Evolutionary conservation across 2,888 invertebrate genomes (phyloP).

Genomic region (Lycaena phlaeas): DNA sequence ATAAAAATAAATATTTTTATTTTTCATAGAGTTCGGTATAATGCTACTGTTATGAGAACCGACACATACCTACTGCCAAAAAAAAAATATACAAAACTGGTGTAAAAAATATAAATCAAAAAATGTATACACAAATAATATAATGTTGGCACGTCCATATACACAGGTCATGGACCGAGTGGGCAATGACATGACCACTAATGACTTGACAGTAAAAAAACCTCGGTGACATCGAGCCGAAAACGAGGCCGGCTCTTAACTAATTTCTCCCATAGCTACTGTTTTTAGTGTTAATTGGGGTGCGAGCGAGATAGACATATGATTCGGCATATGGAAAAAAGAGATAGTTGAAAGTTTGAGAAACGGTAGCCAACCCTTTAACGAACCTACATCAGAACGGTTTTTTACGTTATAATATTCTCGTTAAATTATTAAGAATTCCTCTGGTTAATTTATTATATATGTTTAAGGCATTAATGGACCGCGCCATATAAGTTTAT

Average conservation of each 20-base stretch:
- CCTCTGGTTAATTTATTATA: neutral
- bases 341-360: neutral
- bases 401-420: neutral
- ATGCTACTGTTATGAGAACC: too few relatives aligned
- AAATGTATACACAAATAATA: too few relatives aligned
- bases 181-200: neutral
- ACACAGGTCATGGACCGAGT: neutral
- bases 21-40: too few relatives aligned
- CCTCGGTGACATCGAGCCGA: conserved; percentile 44
- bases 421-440: conserved; percentile 6
- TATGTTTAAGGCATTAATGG: too few relatives aligned
- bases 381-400: conserved; percentile 25
- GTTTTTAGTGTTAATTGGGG: conserved; percentile 63
- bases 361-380: conserved; percentile 41
- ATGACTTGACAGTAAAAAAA: conserved; percentile 10
- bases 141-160: neutral
- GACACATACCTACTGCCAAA: too few relatives aligned
- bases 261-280: conserved; percentile 67
- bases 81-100: too few relatives aligned
- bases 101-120: too few relatives aligned
- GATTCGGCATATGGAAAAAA: neutral
- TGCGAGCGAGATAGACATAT: conserved; percentile 31
- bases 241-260: conserved; percentile 53
- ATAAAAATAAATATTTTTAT: too few relatives aligned
- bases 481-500: too few relatives aligned